Base-by-base conservation (phyloP, 2,113 vertebrate species). In the Promerops cafer region DNA sequence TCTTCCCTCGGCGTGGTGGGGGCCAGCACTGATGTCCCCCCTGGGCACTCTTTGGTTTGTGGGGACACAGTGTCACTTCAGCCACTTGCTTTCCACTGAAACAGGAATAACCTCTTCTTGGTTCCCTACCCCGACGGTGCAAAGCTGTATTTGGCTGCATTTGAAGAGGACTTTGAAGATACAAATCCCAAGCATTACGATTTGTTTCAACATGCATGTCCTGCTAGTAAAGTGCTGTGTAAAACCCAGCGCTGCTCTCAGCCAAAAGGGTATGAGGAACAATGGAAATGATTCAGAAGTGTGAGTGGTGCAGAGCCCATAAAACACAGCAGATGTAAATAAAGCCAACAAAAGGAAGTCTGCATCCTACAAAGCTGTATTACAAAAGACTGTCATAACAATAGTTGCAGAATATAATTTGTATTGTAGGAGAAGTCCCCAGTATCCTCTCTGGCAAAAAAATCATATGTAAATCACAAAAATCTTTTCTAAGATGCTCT, bases 1-100 rank as follows among this genome's bases (percentile, higher is more conserved):
- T 70, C 30, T 24, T 39, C 1, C 0, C 35, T 75, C 0, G 0
- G 39, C 0, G 0, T 75, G 52, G 39, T 23, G 30, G 16, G 17
- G 15, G 30, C 42, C 28, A 37, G 37, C 33, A 33, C 7, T 40
- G 47, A 21, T 33, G 24, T 65, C 72, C 47, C 47, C 57, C 21
- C 26, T 7, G 44, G 27, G 20, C 69, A 7, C 4, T 3, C 3
- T 1, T n/a, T 31, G 57, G 37, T 45, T 81, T 6, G 3, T 57
- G 56, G 61, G 52, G 50, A 22, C 49, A 44, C 4, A 0, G 35
- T 2, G 0, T 56, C 35, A 2, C 39, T 57, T 64, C 13, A 27
- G 45, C 12, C 3, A 28, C 54, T 74, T 1, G 0, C 14, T 70
- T 57, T 66, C 59, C 56, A 28, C 16, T 30, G 31, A 70, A 70